These are phyloP conservation scores for Pseudochirops cupreus DNA, from an alignment of 2,797 vertebrate genomes.

Conservation along the genomic window DNA sequence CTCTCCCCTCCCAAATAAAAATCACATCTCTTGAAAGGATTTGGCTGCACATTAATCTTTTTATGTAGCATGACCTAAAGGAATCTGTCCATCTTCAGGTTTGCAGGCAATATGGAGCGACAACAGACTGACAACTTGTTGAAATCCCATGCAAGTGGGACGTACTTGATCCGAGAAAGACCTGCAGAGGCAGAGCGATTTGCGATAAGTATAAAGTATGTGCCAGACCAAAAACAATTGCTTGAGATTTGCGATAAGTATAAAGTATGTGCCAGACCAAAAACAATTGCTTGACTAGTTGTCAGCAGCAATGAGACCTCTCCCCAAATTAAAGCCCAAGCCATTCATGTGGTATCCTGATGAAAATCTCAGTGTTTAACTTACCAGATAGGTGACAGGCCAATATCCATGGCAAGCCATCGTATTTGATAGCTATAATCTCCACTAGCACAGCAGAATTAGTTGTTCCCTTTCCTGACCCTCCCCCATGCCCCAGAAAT, in stretches of 20 bases:
- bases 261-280: background rate
- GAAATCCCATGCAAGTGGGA: constrained; percentile 95
- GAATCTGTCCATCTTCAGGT: constrained; percentile 87
- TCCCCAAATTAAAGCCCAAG: rapidly evolving
- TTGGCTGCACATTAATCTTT: background rate
- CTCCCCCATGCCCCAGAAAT: background rate
- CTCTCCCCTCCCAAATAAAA: background rate
- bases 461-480: background rate
- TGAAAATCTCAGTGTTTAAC: background rate
- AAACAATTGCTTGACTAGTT: background rate
- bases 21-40: background rate
- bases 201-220: constrained; percentile 78
- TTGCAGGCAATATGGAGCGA: constrained; percentile 97
- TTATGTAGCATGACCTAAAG: background rate
- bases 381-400: background rate
- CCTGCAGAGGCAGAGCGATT: constrained; percentile 97
- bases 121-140: constrained; percentile 98
- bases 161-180: constrained; percentile 97
- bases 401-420: background rate
- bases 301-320: background rate
- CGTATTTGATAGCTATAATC: background rate
- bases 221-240: background rate
- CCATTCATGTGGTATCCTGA: background rate
- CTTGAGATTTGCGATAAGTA: constrained; percentile 88
- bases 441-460: background rate